These are phyloP conservation scores for Probaryconus sp. DNA, from an alignment of 1,140 invertebrate species.

Conservation along the genomic window DNA sequence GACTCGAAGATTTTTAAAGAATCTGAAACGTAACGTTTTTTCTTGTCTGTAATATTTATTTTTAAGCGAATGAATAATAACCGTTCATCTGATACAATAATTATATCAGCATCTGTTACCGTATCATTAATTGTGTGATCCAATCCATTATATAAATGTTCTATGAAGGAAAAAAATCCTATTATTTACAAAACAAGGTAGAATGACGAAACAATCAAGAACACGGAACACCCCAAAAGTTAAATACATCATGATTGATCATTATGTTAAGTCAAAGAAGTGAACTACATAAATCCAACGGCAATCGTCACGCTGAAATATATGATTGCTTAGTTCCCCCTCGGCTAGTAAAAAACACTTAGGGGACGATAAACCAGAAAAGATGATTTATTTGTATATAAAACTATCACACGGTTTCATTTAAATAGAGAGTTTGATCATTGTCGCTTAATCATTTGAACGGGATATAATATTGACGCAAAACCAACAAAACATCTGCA, in stretches of 20 bases:
- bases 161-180: constrained; percentile 21
- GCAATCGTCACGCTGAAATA: constrained; percentile 27
- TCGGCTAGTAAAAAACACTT: constrained; percentile 33
- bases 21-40: no score
- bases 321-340: constrained; percentile 38
- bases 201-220: constrained; percentile 26
- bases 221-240: constrained; percentile 12
- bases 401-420: constrained; percentile 37
- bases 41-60: no score
- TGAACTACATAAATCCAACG: neutral
- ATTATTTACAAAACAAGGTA: constrained; percentile 45
- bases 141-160: no score
- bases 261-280: constrained; percentile 33
- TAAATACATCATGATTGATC: constrained; percentile 44
- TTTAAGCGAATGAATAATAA: no score
- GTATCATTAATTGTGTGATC: constrained; percentile 10
- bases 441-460: constrained; percentile 40
- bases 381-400: constrained; percentile 53
- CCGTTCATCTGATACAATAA: no score
- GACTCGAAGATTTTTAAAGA: no score
- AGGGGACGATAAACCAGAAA: constrained; percentile 31
- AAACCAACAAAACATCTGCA: constrained; percentile 20
- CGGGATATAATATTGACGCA: constrained; percentile 6
- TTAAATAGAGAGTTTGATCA: constrained; percentile 22
- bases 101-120: constrained; percentile 9